Percentiles rank a stretch among this genome's conserved stretches.
Conservation (phyloP, 2,888 invertebrate genomes). For the Palloptera scutellata region DNA sequence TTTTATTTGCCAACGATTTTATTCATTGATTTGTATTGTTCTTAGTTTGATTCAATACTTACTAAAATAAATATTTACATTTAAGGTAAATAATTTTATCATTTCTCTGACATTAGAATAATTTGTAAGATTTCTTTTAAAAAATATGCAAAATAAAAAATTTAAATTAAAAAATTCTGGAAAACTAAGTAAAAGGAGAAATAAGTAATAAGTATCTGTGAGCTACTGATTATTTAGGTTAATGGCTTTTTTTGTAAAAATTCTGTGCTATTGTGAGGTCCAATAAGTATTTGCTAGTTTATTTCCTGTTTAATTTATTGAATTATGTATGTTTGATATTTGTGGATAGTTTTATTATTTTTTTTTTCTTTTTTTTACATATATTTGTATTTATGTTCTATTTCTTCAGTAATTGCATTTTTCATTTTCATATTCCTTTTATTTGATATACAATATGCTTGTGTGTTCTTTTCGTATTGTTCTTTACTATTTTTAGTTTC, state of each 20-base stretch:
- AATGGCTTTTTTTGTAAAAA: not conserved
- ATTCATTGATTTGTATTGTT: no score
- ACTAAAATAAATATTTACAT: no score
- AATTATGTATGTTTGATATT: constrained; percentile 27
- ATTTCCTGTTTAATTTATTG: constrained; percentile 20
- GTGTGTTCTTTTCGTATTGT: constrained; percentile 28
- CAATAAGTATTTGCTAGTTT: constrained; percentile 19
- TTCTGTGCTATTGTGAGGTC: constrained; percentile 22
- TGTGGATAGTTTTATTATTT: constrained; percentile 11
- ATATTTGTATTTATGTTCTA: constrained; percentile 29
- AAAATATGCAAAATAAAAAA: constrained; percentile 16
- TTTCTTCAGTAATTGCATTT: no score
- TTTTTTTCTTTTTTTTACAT: not conserved
- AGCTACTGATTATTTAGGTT: no score
- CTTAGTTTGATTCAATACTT: no score
- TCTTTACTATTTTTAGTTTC: no score
- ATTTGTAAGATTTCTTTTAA: not conserved
- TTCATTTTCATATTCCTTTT: constrained; percentile 44
- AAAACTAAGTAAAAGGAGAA: no score
- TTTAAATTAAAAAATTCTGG: not conserved
- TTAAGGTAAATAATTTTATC: no score
- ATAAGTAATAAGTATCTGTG: no score
- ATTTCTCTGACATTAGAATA: not conserved
- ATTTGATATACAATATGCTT: constrained; percentile 43
- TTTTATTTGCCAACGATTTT: no score